phyloP scores from a whole-genome alignment of 2,797 vertebrate genomes.

The Onychomys arenicola region DNA sequence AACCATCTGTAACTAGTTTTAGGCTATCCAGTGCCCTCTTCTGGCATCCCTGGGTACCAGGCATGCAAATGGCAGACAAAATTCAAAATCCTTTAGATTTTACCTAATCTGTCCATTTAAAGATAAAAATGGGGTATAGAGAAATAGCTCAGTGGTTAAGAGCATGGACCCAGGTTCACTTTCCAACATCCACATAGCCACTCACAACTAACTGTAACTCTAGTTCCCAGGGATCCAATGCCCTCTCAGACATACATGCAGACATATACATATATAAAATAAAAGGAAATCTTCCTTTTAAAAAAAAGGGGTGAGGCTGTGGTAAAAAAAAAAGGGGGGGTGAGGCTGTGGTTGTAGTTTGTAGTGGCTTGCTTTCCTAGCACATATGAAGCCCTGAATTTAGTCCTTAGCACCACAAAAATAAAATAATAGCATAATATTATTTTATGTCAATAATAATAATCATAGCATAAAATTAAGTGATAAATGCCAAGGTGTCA shows the following conservation, averaged over 20 bases:
- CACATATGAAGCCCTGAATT: neutral
- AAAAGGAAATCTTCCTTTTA: neutral
- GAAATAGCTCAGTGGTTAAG: neutral
- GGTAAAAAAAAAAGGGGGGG: neutral
- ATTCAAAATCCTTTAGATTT: neutral
- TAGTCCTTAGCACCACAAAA: neutral
- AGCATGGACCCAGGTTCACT: neutral
- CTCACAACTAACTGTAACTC: neutral
- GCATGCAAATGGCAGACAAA: neutral
- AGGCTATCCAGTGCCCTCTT: neutral
- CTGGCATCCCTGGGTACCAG: neutral
- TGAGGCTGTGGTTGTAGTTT: neutral
- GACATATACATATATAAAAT: neutral
- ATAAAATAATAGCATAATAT: neutral
- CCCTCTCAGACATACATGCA: neutral
- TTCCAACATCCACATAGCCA: no score
- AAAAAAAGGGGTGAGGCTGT: neutral
- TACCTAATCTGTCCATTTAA: neutral
- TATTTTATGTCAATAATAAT: neutral
- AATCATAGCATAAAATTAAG: neutral
- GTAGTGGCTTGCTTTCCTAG: neutral
- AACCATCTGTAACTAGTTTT: neutral
- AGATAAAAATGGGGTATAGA: neutral
- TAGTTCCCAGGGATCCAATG: neutral
- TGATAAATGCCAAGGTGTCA: neutral